Percentiles rank a stretch among this genome's conserved stretches.
Conservation (phyloP, 2,888 invertebrate species). For the Caenorhabditis sp. region DNA sequence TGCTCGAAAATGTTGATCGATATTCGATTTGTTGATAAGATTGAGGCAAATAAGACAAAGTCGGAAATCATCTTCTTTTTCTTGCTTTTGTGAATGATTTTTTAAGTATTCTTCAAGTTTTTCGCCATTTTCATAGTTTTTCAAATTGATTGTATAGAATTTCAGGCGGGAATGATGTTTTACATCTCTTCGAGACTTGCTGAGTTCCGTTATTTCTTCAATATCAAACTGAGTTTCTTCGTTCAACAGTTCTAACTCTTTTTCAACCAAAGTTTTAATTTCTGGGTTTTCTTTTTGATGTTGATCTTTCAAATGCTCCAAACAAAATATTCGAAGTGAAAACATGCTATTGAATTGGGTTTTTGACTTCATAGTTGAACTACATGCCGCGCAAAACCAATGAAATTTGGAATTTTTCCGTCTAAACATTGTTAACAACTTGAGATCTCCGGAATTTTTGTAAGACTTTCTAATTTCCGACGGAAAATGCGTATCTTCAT, state of each 20-base stretch:
- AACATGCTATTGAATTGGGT: not conserved
- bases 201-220: slow-evolving; percentile 2
- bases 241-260: not conserved
- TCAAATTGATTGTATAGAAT: slow-evolving; percentile 14
- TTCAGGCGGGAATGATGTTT: slow-evolving; percentile 1
- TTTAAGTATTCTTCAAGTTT: slow-evolving; percentile 1
- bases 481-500: no score
- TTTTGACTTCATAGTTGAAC: not conserved
- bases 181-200: not conserved
- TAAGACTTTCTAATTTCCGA: no score
- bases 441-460: no score
- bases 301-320: not conserved
- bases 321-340: not conserved
- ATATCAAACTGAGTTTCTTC: slow-evolving; percentile 12
- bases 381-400: not conserved
- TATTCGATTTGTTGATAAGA: not conserved
- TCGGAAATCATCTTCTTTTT: not conserved
- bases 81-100: not conserved
- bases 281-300: not conserved
- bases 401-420: not conserved
- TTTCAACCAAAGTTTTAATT: not conserved
- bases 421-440: no score
- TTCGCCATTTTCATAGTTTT: slow-evolving; percentile 10
- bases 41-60: slow-evolving; percentile 14
- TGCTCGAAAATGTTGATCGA: slow-evolving; percentile 10